Conservation (phyloP, 2,888 invertebrate genomes). For the Agrochola circellaris region DNA sequence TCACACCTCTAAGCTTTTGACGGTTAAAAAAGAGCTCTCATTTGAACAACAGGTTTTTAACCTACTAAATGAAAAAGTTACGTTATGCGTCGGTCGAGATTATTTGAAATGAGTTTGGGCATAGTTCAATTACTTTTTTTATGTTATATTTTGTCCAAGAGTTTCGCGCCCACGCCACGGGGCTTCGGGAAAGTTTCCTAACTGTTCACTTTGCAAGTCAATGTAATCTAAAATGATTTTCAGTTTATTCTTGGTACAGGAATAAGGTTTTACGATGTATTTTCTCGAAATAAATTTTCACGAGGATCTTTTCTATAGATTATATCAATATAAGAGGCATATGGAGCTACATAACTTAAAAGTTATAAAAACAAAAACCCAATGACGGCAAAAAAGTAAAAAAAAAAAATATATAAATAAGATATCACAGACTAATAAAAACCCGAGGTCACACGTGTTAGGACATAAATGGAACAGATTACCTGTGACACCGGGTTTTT, state of each 20-base stretch:
- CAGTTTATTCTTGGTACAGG: background rate
- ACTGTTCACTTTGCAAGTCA: constrained; percentile 7
- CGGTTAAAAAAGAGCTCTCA: background rate
- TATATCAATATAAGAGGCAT: background rate
- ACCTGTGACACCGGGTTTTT: too few relatives aligned
- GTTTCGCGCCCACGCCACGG: constrained; percentile 16
- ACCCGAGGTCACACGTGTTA: too few relatives aligned
- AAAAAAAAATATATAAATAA: too few relatives aligned
- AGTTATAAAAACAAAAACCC: too few relatives aligned
- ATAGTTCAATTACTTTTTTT: constrained; percentile 44
- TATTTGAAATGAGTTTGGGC: constrained; percentile 38
- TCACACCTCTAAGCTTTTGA: background rate
- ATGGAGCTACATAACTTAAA: too few relatives aligned
- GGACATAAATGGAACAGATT: too few relatives aligned
- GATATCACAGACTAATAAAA: too few relatives aligned
- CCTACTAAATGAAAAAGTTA: background rate
- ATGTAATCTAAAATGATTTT: constrained; percentile 25
- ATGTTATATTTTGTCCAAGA: constrained; percentile 31
- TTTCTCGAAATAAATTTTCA: background rate
- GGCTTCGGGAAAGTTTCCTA: constrained; percentile 4
- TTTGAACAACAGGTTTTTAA: background rate
- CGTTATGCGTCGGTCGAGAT: background rate
- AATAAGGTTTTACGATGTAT: background rate
- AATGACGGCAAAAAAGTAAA: too few relatives aligned
- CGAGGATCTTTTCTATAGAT: background rate